Percentiles rank a stretch among this genome's conserved stretches.
These are phyloP conservation scores for Hippocampus mohnikei DNA, from an alignment of 2,113 vertebrate genomes.

Conservation along the genomic window DNA sequence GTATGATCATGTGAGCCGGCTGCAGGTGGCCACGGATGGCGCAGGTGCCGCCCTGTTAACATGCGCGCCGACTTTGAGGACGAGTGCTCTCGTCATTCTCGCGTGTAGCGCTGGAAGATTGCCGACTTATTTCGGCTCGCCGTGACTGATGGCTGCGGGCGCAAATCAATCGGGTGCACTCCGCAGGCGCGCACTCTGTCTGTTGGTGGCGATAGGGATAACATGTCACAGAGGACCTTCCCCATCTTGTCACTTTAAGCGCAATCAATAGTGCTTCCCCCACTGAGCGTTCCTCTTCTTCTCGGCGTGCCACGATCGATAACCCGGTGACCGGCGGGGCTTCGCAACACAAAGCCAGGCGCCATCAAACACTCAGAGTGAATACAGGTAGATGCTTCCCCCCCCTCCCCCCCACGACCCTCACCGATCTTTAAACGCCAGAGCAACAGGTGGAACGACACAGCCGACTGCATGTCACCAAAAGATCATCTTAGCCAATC, in stretches of 20 bases:
- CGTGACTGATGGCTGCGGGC: constrained; percentile 43
- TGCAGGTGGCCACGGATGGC: constrained; percentile 23
- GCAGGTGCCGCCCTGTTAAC: constrained; percentile 13
- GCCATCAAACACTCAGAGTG: constrained; percentile 2
- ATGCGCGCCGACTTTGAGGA: constrained; percentile 29
- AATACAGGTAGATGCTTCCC: background rate
- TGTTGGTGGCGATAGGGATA: constrained; percentile 56
- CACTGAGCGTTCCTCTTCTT: constrained; percentile 18
- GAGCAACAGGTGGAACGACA: background rate
- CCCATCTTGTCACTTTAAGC: constrained; percentile 71
- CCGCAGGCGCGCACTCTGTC: constrained; percentile 36
- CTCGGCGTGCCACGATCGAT: constrained; percentile 56
- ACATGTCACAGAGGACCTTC: constrained; percentile 58
- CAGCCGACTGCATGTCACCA: too few species aligned
- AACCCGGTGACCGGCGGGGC: constrained; percentile 41
- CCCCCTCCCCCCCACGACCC: background rate
- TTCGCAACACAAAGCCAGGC: constrained; percentile 2
- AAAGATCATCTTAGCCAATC: background rate
- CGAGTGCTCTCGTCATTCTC: constrained; percentile 27
- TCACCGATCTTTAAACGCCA: background rate
- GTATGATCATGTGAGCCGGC: constrained; percentile 51
- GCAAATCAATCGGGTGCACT: constrained; percentile 45
- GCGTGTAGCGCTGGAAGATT: constrained; percentile 22
- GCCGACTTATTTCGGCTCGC: constrained; percentile 32
- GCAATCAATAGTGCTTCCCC: constrained; percentile 66